These are phyloP conservation scores for Pristionchus arcanus DNA, from an alignment of 2,888 invertebrate species.

Conservation along the genomic window DNA sequence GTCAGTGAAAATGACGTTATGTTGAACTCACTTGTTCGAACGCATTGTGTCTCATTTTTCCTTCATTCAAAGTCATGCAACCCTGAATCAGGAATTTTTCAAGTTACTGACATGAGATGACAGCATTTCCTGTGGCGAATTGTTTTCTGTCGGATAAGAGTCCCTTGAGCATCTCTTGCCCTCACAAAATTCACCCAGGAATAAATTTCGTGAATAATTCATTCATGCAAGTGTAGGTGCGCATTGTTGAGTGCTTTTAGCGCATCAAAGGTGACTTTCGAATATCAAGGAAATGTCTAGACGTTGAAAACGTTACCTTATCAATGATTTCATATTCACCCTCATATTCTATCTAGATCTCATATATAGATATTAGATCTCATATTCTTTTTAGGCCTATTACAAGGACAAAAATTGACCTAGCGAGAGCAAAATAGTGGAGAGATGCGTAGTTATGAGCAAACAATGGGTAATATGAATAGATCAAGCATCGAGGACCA, in stretches of 20 bases:
- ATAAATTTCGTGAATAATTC: background rate
- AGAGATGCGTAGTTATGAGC: background rate
- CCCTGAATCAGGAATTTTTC: background rate
- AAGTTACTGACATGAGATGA: too few species aligned
- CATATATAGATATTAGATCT: too few species aligned
- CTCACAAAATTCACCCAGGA: background rate
- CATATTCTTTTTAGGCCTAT: background rate
- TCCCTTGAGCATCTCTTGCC: background rate
- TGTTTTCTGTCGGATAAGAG: background rate
- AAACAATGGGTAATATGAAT: background rate
- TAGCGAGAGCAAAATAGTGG: background rate
- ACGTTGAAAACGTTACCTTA: too few species aligned
- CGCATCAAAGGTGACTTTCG: background rate
- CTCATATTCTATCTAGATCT: too few species aligned
- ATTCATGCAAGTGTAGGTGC: background rate
- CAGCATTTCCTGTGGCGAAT: background rate
- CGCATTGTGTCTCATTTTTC: background rate
- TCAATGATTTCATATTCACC: too few species aligned
- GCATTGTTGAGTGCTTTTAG: background rate
- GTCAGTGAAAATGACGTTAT: background rate
- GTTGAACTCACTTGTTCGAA: background rate
- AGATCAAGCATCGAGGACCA: constrained; percentile 1
- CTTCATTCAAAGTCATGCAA: background rate
- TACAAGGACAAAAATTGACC: background rate
- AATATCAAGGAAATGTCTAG: background rate